Base-by-base conservation (phyloP, 1,140 invertebrate genomes). In the Drosophila repletoides region DNA sequence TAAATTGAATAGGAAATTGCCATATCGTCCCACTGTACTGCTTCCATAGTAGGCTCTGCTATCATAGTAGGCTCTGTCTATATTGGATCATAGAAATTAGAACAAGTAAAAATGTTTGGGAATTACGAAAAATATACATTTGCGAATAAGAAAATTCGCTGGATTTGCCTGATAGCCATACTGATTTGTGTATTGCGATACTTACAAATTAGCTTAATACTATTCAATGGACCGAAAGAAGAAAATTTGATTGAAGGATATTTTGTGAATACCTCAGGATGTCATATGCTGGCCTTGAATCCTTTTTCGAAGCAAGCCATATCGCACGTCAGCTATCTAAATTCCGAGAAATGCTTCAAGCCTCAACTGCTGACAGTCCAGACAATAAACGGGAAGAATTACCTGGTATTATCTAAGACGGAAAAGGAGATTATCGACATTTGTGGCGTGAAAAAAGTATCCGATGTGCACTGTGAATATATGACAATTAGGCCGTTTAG, bases 191-290 rank as follows among this genome's bases (percentile, higher is more conserved):
- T 17, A 2, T 3, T 45, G 2, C 5, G 48, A 1, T 70, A 70
- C 45, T 22, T 55, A 17, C 31, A 34, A 5, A 56, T 70, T 0
- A 36, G 40, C 31, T 10, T 4, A 0, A 12, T 3, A 0, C 22
- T 55, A 10, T 0, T 14, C 10, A 4, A 55, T 22, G 9, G 3
- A 2, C 1, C 19, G 7, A n/a, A 43, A 2, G 15, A 0, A 10
- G 24, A 55, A 2, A n/a, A 21, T 2, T 5, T 33, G 3, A 10
- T 21, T 1, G 14, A 36, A 5, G 61, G 45, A 1, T 59, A 66
- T 5, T 75, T 80, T 6, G 48, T 80, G 9, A 63, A 80, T 3
- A 72, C 38, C 12, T 52, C 60, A 7, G 59, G 68, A 1, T 80
- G 76, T 6, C 46, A 43, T 3, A 40, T 71, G 10, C 5, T 53